These are phyloP conservation scores for Passer montanus DNA, from an alignment of 2,113 vertebrate species.

Conservation along the genomic window DNA sequence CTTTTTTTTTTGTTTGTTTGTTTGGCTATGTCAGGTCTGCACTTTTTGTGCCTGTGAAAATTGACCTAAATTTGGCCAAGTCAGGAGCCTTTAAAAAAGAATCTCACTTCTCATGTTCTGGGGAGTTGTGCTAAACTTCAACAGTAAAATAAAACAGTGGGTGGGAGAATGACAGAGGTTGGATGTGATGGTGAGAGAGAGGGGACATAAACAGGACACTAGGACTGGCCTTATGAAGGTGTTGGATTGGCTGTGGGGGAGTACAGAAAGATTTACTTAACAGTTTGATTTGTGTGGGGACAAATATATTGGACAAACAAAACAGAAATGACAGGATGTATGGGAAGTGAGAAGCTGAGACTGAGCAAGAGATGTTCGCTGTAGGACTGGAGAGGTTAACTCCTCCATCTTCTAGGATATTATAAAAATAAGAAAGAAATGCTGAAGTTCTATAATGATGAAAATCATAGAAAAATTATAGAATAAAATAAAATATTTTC, in stretches of 20 bases:
- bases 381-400: neutral
- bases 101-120: neutral
- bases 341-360: neutral
- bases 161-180: constrained; percentile 1
- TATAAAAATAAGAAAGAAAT: neutral
- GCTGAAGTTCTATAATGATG: neutral
- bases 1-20: neutral
- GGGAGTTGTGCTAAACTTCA: neutral
- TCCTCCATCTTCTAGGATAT: neutral
- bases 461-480: neutral
- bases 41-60: constrained; percentile 8
- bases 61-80: constrained; percentile 28
- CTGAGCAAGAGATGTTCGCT: neutral
- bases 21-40: neutral
- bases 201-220: neutral
- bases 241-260: neutral
- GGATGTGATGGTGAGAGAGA: neutral
- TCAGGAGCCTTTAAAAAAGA: neutral
- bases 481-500: neutral
- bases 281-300: neutral
- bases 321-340: neutral
- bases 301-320: neutral
- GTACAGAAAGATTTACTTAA: neutral
- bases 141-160: neutral
- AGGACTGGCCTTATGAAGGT: neutral